phyloP scores from a whole-genome alignment of 2,113 vertebrate species.

The Vimba vimba region DNA sequence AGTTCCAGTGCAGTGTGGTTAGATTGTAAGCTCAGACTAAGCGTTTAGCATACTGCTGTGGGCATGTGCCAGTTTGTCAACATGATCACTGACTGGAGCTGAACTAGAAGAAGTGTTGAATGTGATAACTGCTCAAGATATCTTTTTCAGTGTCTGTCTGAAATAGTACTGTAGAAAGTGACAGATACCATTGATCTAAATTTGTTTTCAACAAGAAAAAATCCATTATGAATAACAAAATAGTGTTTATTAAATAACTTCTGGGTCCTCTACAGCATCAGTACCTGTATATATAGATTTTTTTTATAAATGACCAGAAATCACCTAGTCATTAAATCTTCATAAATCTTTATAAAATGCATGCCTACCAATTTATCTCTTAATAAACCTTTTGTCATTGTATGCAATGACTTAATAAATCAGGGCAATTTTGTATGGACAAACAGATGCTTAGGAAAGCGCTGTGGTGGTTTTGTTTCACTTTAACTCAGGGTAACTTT shows the following conservation, averaged over 20 bases:
- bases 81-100: not conserved
- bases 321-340: not conserved
- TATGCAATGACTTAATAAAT: not conserved
- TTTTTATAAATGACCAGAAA: not conserved
- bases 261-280: not conserved
- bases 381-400: not conserved
- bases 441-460: not conserved
- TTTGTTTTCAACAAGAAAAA: not conserved
- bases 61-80: slow-evolving; percentile 10
- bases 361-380: not conserved
- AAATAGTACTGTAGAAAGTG: not conserved
- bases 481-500: not conserved
- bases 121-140: not conserved
- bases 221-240: not conserved
- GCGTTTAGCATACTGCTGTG: slow-evolving; percentile 14
- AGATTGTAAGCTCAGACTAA: not conserved
- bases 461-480: not conserved
- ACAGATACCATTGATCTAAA: not conserved
- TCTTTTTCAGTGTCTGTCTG: not conserved
- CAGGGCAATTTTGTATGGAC: not conserved
- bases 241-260: not conserved
- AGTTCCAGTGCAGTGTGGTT: not conserved
- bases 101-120: not conserved
- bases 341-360: not conserved
- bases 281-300: not conserved